phyloP scores from a whole-genome alignment of 2,888 invertebrate genomes.

The Limnephilus auricula region DNA sequence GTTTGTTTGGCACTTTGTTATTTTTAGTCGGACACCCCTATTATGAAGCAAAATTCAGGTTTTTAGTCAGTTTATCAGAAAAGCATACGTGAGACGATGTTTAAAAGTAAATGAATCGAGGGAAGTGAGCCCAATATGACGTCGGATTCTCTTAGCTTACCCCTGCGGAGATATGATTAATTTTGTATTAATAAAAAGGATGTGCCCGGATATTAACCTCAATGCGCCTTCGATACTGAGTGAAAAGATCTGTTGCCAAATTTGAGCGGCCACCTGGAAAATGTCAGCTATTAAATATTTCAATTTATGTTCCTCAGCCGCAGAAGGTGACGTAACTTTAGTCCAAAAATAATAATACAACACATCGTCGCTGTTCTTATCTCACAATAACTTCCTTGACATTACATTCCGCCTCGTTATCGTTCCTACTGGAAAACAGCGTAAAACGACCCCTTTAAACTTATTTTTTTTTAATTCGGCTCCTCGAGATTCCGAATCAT shows the following conservation, averaged over 20 bases:
- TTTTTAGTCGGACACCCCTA: too few species aligned
- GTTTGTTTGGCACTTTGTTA: too few species aligned
- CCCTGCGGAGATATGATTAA: too few species aligned
- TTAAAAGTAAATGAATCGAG: too few species aligned
- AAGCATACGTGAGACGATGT: too few species aligned
- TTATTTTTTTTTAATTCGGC: conserved; percentile 36
- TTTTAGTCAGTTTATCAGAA: too few species aligned
- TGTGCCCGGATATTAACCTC: too few species aligned
- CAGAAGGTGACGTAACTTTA: background rate
- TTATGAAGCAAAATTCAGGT: too few species aligned
- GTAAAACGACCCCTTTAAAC: background rate
- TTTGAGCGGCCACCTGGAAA: background rate
- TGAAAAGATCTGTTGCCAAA: background rate
- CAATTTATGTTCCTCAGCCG: background rate
- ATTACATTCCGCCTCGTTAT: conserved; percentile 21
- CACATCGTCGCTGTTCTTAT: background rate
- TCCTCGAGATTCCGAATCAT: conserved; percentile 56
- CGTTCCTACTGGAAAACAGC: conserved; percentile 28
- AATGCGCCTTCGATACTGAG: too few species aligned
- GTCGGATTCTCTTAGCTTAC: too few species aligned
- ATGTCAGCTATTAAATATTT: background rate
- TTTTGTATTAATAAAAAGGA: too few species aligned
- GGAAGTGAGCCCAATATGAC: too few species aligned
- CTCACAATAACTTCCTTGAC: conserved; percentile 26
- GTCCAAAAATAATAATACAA: background rate